Evolutionary conservation across 1,140 invertebrate genomes (phyloP), one percentile per base, ranked within the genome.

Genomic region (Cydia splendana): DNA sequence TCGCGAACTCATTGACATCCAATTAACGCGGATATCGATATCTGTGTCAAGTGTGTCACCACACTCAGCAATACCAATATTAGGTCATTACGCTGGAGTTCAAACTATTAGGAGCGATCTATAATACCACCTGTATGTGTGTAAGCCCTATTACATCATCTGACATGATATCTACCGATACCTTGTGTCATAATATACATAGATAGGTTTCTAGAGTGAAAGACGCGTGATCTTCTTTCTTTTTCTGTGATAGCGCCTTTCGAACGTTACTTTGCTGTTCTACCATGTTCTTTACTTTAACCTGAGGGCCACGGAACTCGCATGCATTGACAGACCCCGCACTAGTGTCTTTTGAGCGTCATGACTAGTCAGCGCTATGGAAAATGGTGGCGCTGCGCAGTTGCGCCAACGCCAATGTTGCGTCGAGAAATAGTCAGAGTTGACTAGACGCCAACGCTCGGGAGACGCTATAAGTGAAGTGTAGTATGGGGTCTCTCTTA

Each of bases 201-300:
- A 12, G 12, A 24, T 10, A 0, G 57, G 20, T 9, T 62, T 62
- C 4, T 24, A 62, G 15, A 42, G 7, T 42, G 67, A 71, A 34
- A 24, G 15, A 67, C 67, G 48, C 76, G 74, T 79, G 53, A 76
- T 81, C 79, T 79, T 82, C 82, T 82, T 84, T 85, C 71, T 84
- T 84, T 62, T 85, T 80, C 85, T 87, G 84, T 87, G 84, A 85
- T 84, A 85, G 82, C 79, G 79, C 82, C 78, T 84, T 76, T 77
- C 20, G 51, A 76, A 75, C 62, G 51, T 78, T 78, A 73, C 71
- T 75, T 78, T 77, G 78, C 76, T 30, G 65, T 71, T 76, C 42
- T 77, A 57, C 74, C 30, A 18, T 48, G 53, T 74, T 69, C 15
- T 15, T 65, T 65, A 38, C 13, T 48, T 48, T 48, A 48, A 48